phyloP scores from a whole-genome alignment of 2,797 vertebrate genomes.

The Lepus townsendii region DNA sequence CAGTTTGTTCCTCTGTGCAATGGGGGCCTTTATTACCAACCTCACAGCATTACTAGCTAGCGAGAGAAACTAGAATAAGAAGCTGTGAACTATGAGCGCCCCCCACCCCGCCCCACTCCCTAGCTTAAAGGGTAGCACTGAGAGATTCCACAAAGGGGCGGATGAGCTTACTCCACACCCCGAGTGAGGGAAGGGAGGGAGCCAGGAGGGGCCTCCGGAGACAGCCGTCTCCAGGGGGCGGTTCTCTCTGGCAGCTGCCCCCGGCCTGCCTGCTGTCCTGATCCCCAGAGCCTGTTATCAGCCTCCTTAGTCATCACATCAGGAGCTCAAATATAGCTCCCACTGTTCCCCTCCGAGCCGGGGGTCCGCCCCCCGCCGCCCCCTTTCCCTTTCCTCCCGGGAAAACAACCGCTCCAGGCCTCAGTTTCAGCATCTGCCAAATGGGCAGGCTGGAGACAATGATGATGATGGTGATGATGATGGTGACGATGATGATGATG shows the following conservation, averaged over 20 bases:
- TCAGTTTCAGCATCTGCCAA: constrained; percentile 69
- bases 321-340: constrained; percentile 80
- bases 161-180: neutral
- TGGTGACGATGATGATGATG: neutral
- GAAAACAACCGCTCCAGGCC: neutral
- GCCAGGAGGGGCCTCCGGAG: constrained; percentile 51
- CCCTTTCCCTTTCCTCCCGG: neutral
- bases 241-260: constrained; percentile 82
- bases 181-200: constrained; percentile 12
- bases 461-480: neutral
- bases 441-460: constrained; percentile 25
- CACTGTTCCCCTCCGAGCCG: constrained; percentile 55
- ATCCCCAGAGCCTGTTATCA: constrained; percentile 82
- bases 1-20: constrained; percentile 15
- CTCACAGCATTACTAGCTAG: neutral
- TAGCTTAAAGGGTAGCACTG: constrained; percentile 7
- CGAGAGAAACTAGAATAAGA: neutral
- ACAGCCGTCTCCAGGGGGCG: constrained; percentile 73
- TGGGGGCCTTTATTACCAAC: neutral
- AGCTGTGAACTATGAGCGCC: neutral
- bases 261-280: constrained; percentile 75
- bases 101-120: too few species aligned
- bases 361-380: constrained; percentile 45
- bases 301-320: constrained; percentile 81
- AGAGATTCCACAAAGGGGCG: neutral